These are phyloP conservation scores for Chydorus sphaericus DNA, from an alignment of 2,888 invertebrate genomes.

Conservation along the genomic window DNA sequence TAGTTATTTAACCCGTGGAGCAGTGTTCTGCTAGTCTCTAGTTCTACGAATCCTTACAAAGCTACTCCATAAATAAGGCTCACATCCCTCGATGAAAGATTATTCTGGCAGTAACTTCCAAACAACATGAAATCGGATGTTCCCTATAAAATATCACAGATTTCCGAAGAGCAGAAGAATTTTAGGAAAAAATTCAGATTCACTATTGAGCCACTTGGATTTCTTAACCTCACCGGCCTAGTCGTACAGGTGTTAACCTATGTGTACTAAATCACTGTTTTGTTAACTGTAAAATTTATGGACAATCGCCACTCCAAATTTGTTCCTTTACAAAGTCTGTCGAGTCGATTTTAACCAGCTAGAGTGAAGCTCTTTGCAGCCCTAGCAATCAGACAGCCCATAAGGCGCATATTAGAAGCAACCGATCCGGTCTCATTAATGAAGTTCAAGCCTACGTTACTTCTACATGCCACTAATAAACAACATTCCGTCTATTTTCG, in stretches of 20 bases:
- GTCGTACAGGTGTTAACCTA: slow-evolving; percentile 2
- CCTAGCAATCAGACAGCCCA: too few relatives aligned
- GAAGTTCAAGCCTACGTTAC: slow-evolving; percentile 1
- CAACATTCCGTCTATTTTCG: slow-evolving; percentile 11
- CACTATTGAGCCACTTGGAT: not conserved
- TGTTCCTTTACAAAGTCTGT: slow-evolving; percentile 11
- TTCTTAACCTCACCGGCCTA: not conserved
- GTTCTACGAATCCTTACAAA: too few relatives aligned
- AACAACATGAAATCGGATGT: too few relatives aligned
- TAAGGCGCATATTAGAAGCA: not conserved
- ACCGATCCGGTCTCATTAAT: not conserved
- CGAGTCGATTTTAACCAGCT: slow-evolving; percentile 7
- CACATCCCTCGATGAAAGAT: too few relatives aligned
- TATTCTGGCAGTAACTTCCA: too few relatives aligned
- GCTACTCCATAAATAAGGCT: too few relatives aligned
- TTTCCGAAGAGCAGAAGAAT: too few relatives aligned
- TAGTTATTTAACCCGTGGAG: too few relatives aligned
- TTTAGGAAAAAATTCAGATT: not conserved
- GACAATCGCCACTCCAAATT: slow-evolving; percentile 7
- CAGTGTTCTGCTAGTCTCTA: too few relatives aligned
- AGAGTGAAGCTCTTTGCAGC: not conserved
- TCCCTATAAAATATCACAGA: too few relatives aligned
- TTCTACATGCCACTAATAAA: slow-evolving; percentile 8
- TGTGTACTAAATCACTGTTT: too few relatives aligned
- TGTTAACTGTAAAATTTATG: too few relatives aligned